Base-by-base conservation (phyloP, 2,113 vertebrate species). In the Lota lota region DNA sequence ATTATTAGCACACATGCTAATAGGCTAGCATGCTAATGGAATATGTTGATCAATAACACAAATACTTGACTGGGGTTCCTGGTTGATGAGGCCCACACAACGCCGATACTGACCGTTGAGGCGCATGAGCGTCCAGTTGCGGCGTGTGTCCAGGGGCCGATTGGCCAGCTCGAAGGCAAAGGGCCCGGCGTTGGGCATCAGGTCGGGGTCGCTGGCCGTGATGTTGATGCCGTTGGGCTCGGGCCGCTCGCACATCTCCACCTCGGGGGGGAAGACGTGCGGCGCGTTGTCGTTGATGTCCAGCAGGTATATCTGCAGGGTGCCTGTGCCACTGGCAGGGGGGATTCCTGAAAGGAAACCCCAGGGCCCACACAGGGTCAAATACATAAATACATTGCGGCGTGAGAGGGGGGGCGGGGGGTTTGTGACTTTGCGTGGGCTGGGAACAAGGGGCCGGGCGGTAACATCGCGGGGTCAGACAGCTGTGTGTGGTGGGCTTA, bases 251-350 rank as follows among this genome's bases (percentile, higher is more conserved):
- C 97, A 99, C 58, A 96, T 95, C 36, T 97, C 95, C 36, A 95
- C 94, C 88, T 98, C 97, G 66, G 94, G 94, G 0, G 97, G 97
- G 81, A 93, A 94, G 57, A 99, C 96, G 62, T 91, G 90, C 1
- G 97, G 97, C 0, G 97, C 95, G 16, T 99, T 99, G 86, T 99
- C 97, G 22, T 98, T 99, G 72, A 98, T 96, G 84, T 99, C 97
- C 82, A 95, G 81, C 74, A 99, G 92, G 80, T 93, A 89, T 71
- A 99, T 97, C 83, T 98, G 97, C 67, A 99, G 92, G 0, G 96
- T 99, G 33, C 97, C 97, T 0, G 96, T 97, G 22, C 97, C 97
- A 14, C 93, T 98, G 86, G 97, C 97, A 0, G 94, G 93, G 1
- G 96, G 96, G 50, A 93, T 91, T 76, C 95, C 97, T 99, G 67